Conservation (phyloP, 2,888 invertebrate species). For the Temnothorax ravouxi region DNA sequence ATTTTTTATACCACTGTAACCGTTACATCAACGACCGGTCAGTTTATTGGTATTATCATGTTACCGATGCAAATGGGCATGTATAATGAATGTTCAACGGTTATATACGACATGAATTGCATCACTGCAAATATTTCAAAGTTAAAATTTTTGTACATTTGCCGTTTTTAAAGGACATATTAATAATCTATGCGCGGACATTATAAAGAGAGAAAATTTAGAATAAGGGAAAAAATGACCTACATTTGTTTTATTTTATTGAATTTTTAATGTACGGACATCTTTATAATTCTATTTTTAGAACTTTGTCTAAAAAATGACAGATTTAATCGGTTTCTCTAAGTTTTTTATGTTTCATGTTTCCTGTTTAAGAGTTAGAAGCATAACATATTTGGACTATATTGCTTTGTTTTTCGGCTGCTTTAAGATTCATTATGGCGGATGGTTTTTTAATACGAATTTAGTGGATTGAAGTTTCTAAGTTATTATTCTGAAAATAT, state of each 20-base stretch:
- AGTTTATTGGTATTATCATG: constrained; percentile 16
- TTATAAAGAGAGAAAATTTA: background rate
- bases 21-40: background rate
- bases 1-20: constrained; percentile 5
- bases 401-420: background rate
- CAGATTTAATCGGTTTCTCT: constrained; percentile 10
- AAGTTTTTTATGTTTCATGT: background rate
- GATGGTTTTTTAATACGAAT: background rate
- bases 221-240: background rate
- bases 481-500: background rate
- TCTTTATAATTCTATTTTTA: background rate
- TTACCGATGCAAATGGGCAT: background rate
- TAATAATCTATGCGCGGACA: background rate
- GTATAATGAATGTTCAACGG: background rate
- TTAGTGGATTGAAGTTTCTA: background rate
- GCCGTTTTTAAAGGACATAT: background rate
- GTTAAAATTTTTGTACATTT: background rate
- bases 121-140: background rate
- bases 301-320: constrained; percentile 1
- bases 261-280: background rate
- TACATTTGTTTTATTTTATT: background rate
- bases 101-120: background rate
- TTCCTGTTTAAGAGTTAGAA: background rate
- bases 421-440: background rate
- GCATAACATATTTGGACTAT: background rate